Evolutionary conservation across 2,888 invertebrate genomes (phyloP), one percentile per base, ranked within the genome.

Genomic region (Creontiades dilutus): DNA sequence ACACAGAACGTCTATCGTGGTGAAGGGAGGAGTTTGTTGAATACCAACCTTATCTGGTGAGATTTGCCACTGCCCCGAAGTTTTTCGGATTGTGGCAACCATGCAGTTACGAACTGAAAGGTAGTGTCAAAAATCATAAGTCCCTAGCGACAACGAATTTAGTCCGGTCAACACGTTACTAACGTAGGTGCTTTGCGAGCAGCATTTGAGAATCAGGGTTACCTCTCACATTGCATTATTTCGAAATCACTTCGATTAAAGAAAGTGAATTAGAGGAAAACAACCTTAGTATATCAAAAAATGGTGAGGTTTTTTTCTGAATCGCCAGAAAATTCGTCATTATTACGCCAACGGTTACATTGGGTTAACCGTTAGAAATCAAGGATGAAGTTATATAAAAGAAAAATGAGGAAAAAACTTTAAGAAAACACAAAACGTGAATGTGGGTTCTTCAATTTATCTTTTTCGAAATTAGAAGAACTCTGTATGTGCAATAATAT

Each of bases 361-460:
- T 23, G 68, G 68, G 68, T 19, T 68, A 68, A 68, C 68, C 68
- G 68, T 68, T 23, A 23, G n/a, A 57, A 57, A 57, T 57, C 12
- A 68, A 19, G 9, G 23, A 68, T 68, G 68, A 11, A 68, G 27
- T n/a, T 68, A 68, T 68, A n/a, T 7, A 57, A 7, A 52, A 23
- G n/a, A n/a, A 23, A 23, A 12, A 23, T 23, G 68, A 68, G 68
- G 12, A 27, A 68, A 68, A 68, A 23, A n/a, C n/a, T 4, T n/a
- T 68, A 9, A 9, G 61, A 61, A 68, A 68, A 68, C 68, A 23
- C 68, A 68, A 68, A 68, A 68, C 68, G n/a, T 68, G 27, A 68
- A 68, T 68, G 4, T 23, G 23, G 61, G n/a, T 61, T 61, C 61
- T 61, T 68, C 68, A 23, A 23, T 7, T 23, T 19, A 4, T 37